These are phyloP conservation scores for Onychomys arenicola DNA, from an alignment of 2,797 vertebrate genomes.

Conservation along the genomic window DNA sequence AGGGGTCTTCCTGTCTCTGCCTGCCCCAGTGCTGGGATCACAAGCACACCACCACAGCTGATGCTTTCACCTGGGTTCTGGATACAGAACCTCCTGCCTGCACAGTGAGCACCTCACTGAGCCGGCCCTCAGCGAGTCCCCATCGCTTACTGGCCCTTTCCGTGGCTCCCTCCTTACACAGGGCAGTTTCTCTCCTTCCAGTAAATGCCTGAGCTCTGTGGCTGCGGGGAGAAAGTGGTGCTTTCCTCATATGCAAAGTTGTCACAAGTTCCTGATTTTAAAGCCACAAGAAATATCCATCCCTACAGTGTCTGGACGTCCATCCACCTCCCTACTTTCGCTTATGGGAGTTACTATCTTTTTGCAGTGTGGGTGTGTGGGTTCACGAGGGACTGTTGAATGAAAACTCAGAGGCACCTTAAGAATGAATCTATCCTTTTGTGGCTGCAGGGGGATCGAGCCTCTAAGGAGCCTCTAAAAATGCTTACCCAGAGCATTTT, in stretches of 20 bases:
- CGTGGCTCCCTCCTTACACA: no score
- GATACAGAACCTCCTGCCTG: neutral
- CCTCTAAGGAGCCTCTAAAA: no score
- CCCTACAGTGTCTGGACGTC: neutral
- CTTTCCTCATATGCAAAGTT: neutral
- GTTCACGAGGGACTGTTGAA: no score
- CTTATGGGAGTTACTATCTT: neutral
- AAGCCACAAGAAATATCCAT: neutral
- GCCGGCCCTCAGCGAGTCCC: neutral
- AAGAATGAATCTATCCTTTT: no score
- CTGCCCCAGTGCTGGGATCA: no score
- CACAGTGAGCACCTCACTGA: neutral
- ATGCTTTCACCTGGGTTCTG: neutral
- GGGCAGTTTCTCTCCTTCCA: neutral
- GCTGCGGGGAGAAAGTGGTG: neutral
- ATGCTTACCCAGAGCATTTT: no score
- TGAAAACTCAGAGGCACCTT: no score
- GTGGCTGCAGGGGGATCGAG: no score
- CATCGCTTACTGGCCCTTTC: neutral
- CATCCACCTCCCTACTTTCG: neutral
- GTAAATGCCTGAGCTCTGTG: rapidly evolving
- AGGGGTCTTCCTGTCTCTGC: neutral
- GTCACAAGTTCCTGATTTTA: neutral
- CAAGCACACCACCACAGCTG: neutral
- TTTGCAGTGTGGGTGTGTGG: no score